Evolutionary conservation across 2,888 invertebrate species (phyloP).

Genomic region (Hemaris fuciformis): DNA sequence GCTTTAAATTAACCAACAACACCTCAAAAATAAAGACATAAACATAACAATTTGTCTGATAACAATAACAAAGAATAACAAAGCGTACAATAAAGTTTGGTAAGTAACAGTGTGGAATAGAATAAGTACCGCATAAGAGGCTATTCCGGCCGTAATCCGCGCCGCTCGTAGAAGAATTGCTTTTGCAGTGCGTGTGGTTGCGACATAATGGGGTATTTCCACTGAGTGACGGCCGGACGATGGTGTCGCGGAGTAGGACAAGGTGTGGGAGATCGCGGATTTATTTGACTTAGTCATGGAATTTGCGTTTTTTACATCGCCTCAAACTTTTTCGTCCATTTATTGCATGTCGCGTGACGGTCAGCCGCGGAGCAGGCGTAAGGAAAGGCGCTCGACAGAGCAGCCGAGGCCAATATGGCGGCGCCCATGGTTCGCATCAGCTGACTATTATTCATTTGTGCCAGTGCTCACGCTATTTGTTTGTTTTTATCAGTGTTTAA

Average conservation of each 20-base stretch:
- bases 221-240: conserved; percentile 72
- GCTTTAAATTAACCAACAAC: background rate
- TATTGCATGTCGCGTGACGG: too few relatives aligned
- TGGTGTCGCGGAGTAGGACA: conserved; percentile 24
- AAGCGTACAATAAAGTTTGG: conserved; percentile 1
- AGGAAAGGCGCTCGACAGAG: too few relatives aligned
- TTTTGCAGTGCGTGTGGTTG: conserved; percentile 65
- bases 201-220: conserved; percentile 76
- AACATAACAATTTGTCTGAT: background rate
- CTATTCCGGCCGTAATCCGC: conserved; percentile 64
- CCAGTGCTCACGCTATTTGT: too few relatives aligned
- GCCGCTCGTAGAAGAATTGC: conserved; percentile 70
- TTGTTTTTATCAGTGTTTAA: too few relatives aligned
- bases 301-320: too few relatives aligned
- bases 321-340: too few relatives aligned
- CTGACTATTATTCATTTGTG: too few relatives aligned
- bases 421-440: too few relatives aligned
- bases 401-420: too few relatives aligned
- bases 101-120: conserved; percentile 5
- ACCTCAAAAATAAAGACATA: background rate
- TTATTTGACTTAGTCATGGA: too few relatives aligned
- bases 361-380: too few relatives aligned
- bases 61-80: background rate
- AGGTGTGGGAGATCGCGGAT: conserved; percentile 23
- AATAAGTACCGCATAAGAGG: conserved; percentile 49